Conservation (phyloP, 2,888 invertebrate genomes). For the Julus scanicus region DNA sequence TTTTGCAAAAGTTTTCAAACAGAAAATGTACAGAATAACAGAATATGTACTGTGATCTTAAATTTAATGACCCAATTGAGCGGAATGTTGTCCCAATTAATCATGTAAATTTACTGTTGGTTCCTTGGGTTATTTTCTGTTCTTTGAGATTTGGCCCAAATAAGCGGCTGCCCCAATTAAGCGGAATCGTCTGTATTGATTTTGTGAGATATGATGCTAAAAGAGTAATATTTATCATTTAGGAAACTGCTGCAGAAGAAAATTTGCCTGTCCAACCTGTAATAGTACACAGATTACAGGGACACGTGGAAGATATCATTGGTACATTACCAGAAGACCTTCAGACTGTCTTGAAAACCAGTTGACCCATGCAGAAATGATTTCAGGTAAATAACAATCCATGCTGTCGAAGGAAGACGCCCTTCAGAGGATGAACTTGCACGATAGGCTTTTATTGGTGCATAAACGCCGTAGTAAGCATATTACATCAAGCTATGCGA, state of each 20-base stretch:
- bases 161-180: too few relatives aligned
- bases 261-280: slow-evolving; percentile 73
- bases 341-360: slow-evolving; percentile 75
- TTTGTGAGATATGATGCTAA: not conserved
- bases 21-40: too few relatives aligned
- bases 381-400: not conserved
- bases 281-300: slow-evolving; percentile 70
- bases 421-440: not conserved
- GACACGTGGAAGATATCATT: slow-evolving; percentile 82
- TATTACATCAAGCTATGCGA: not conserved
- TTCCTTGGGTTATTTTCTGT: too few relatives aligned
- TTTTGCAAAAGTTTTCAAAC: too few relatives aligned
- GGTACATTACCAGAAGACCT: slow-evolving; percentile 87
- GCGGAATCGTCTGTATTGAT: too few relatives aligned
- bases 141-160: too few relatives aligned
- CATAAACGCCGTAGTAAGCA: not conserved
- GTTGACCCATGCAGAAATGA: slow-evolving; percentile 54
- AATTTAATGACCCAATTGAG: too few relatives aligned
- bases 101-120: too few relatives aligned
- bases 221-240: slow-evolving; percentile 32
- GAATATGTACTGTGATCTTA: too few relatives aligned
- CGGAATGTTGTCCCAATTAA: too few relatives aligned
- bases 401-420: not conserved
- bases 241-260: slow-evolving; percentile 63
- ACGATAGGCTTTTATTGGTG: not conserved